Base-by-base conservation (phyloP, 2,797 vertebrate genomes). In the Galaxias olidus region DNA sequence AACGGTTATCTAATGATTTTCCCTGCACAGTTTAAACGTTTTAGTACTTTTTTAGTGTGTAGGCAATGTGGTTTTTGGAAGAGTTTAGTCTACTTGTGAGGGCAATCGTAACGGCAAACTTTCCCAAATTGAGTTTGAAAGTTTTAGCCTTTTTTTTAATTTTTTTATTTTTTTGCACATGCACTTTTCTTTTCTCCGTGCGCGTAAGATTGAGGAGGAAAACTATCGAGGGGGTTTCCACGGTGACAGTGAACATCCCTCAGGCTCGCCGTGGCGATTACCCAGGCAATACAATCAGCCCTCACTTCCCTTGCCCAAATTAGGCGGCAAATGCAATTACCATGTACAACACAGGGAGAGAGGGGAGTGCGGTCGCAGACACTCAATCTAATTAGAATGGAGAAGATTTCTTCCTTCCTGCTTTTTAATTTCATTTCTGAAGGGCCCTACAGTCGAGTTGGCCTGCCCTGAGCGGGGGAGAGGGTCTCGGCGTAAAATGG, bases 251-350 rank as follows among this genome's bases (percentile, higher is more conserved):
- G 15, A 78, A 70, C 71, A 67, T 72, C 73, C 84, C 66, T 61
- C 56, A 44, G 72, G 77, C 72, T 74, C 76, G 55, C 74, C 48
- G 58, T 48, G 69, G 79, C 68, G 76, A 87, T 88, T 83, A 87
- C 71, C 69, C 78, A 9, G 68, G 46, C 66, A 83, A 84, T 69
- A 78, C 76, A 84, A 85, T 85, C 84, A 84, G 73, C 77, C 71
- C 72, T 62, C 56, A 69, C 78, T 82, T 79, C 71, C 76, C 77
- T 61, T 41, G 67, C 74, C 78, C 69, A 75, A 83, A 87, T 86
- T 76, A 87, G 81, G 61, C 78, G 45, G 73, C 62, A 78, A 84
- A 85, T 68, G 61, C 67, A 80, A 83, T 86, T 79, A 84, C 65
- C 10, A 44, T 17, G 66, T 49, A 46, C 61, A 76, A 83, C 54